phyloP scores from a whole-genome alignment of 2,113 vertebrate genomes.

The Gnathonemus echidnorhynchus region DNA sequence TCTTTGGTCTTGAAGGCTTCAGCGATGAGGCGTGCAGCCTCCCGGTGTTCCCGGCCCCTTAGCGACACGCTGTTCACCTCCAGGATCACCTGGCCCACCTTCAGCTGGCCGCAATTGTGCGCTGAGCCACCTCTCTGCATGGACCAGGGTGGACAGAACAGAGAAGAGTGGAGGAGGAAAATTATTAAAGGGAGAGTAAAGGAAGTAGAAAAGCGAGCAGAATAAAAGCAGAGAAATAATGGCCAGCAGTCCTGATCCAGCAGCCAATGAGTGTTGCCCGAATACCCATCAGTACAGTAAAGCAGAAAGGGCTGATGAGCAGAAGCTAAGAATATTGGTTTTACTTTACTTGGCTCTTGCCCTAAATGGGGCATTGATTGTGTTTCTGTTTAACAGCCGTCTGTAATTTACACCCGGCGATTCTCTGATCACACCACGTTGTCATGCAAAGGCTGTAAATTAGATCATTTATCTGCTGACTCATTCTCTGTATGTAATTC shows the following conservation, averaged over 20 bases:
- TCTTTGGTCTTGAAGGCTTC: constrained; percentile 98
- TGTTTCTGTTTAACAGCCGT: background rate
- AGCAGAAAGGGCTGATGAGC: background rate
- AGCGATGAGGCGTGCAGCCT: constrained; percentile 84
- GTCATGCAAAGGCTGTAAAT: background rate
- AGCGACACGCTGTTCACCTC: constrained; percentile 85
- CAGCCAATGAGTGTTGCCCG: background rate
- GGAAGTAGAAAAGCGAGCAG: background rate
- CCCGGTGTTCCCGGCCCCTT: constrained; percentile 81
- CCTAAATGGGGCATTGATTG: background rate
- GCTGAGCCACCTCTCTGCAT: constrained; percentile 87
- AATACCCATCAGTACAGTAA: background rate
- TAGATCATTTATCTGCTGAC: background rate
- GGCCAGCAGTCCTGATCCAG: background rate
- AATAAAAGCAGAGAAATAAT: background rate
- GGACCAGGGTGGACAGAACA: background rate
- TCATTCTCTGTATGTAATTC: background rate
- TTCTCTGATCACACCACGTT: background rate
- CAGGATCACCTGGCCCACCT: constrained; percentile 93
- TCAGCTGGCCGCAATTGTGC: constrained; percentile 88
- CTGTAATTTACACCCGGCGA: background rate
- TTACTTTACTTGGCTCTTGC: background rate
- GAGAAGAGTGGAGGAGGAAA: background rate
- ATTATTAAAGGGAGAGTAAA: background rate
- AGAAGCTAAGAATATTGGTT: background rate